Evolutionary conservation across 2,888 invertebrate species (phyloP), one percentile per base, ranked within the genome.

Genomic region (Chrysopilus asiliformis): DNA sequence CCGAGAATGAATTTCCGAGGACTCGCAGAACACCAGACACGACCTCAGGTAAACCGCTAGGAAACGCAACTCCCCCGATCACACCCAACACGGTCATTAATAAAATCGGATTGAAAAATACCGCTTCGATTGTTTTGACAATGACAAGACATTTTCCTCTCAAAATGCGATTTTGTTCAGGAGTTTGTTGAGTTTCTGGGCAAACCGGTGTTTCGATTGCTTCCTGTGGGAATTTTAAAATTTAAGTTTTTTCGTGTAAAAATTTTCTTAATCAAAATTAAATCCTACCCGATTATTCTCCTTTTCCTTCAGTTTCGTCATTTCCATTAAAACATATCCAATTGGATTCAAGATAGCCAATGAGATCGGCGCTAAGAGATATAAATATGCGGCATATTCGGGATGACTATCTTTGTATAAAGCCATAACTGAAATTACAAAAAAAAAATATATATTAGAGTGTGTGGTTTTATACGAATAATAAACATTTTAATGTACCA

Each of bases 71-170:
- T 58, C 93, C 91, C 24, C 87, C 89, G 43, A 76, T 58, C 10
- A 94, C 80, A 7, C 94, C 94, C 43, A 93, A 65, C n/a, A 86
- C 65, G 0, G 94, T 93, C 91, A 93, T 93, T 34, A 89, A 70
- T 12, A 94, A 72, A 37, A 94, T 75, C 1, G 94, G 95, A 66
- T 95, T 95, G 9, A 78, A 69, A 41, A 83, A 68, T 34, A 93
- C 78, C 34, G 81, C 84, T 57, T 76, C 76, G 7, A 72, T 49
- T 22, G 71, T 70, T 51, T 71, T 71, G 5, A 54, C 45, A 0
- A 59, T 45, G 7, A 58, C 43, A 18, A 60, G 45, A 6, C 47
- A 43, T 29, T 50, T 53, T 31, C 56, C 61, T 19, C 51, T 53
- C 2, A 57, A 39, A 27, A 55, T 50, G 16, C 52, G 52, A 34